phyloP scores from a whole-genome alignment of 1,140 invertebrate species.

The Drosophila malerkotliana region DNA sequence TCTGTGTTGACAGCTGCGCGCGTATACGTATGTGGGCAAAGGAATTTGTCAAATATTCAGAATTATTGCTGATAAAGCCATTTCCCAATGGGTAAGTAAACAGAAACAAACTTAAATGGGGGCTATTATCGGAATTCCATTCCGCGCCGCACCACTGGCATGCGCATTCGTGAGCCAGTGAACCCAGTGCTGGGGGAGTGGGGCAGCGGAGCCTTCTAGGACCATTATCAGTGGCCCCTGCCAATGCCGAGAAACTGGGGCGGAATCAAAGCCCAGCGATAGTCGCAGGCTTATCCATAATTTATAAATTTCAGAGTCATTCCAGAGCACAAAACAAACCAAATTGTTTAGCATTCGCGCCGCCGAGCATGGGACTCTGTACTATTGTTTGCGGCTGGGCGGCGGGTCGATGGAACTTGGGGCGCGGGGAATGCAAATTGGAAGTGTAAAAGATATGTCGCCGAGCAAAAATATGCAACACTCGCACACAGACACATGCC shows the following conservation, averaged over 20 bases:
- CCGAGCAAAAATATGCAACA: constrained; percentile 52
- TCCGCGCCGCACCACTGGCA: constrained; percentile 21
- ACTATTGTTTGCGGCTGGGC: not conserved
- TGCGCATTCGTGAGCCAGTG: not conserved
- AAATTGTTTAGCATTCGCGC: constrained; percentile 41
- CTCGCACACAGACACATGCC: constrained; percentile 12
- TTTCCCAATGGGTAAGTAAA: constrained; percentile 43
- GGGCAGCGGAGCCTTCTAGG: not conserved
- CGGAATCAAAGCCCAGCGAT: constrained; percentile 17
- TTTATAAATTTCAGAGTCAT: constrained; percentile 35
- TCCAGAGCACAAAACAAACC: constrained; percentile 36
- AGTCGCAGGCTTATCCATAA: constrained; percentile 32
- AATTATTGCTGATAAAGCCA: constrained; percentile 52
- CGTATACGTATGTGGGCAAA: constrained; percentile 3
- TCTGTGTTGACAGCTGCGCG: constrained; percentile 52
- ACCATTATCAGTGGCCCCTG: not conserved
- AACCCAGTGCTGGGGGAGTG: not conserved
- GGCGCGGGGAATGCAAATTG: constrained; percentile 42
- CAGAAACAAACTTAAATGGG: constrained; percentile 37
- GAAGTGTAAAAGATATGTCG: constrained; percentile 44
- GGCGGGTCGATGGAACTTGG: not conserved
- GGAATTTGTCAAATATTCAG: constrained; percentile 62
- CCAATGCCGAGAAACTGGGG: not conserved
- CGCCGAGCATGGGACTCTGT: constrained; percentile 14
- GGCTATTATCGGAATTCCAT: constrained; percentile 29